Evolutionary conservation across 2,888 invertebrate species (phyloP).

Genomic region (Laothoe populi): DNA sequence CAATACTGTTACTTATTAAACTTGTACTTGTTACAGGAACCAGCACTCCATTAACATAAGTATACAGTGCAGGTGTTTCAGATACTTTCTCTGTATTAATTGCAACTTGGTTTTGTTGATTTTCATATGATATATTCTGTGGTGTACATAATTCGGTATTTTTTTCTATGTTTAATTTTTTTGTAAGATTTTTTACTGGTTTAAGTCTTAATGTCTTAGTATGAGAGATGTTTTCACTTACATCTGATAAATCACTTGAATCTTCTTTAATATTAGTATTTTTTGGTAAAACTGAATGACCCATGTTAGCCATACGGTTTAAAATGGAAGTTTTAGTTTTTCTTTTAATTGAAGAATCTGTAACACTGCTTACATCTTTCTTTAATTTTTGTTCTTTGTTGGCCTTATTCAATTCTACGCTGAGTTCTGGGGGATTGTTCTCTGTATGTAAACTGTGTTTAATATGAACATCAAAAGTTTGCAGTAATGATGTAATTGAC

Average conservation of each 20-base stretch:
- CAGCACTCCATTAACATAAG: slow-evolving; percentile 52
- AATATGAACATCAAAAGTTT: slow-evolving; percentile 51
- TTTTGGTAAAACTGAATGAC: slow-evolving; percentile 71
- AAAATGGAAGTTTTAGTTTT: slow-evolving; percentile 71
- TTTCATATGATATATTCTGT: slow-evolving; percentile 43
- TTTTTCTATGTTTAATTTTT: slow-evolving; percentile 51
- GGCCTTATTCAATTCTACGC: slow-evolving; percentile 1
- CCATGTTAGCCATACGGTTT: slow-evolving; percentile 75
- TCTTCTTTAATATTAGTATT: slow-evolving; percentile 44
- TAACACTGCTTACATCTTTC: slow-evolving; percentile 63
- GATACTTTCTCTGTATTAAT: slow-evolving; percentile 39
- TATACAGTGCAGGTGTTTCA: slow-evolving; percentile 40
- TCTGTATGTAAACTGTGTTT: slow-evolving; percentile 44
- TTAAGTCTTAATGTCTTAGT: slow-evolving; percentile 61
- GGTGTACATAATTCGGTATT: slow-evolving; percentile 39
- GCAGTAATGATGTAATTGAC: slow-evolving; percentile 55
- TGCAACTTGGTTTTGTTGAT: slow-evolving; percentile 40
- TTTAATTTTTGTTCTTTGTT: slow-evolving; percentile 31
- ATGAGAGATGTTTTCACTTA: slow-evolving; percentile 52
- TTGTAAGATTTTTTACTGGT: slow-evolving; percentile 50
- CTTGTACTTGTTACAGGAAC: slow-evolving; percentile 54
- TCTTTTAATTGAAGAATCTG: slow-evolving; percentile 63
- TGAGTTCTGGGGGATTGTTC: slow-evolving; percentile 43
- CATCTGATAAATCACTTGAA: slow-evolving; percentile 71
- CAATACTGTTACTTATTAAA: slow-evolving; percentile 41